These are phyloP conservation scores for Syrista parreyssii DNA, from an alignment of 2,888 invertebrate species.

Conservation along the genomic window DNA sequence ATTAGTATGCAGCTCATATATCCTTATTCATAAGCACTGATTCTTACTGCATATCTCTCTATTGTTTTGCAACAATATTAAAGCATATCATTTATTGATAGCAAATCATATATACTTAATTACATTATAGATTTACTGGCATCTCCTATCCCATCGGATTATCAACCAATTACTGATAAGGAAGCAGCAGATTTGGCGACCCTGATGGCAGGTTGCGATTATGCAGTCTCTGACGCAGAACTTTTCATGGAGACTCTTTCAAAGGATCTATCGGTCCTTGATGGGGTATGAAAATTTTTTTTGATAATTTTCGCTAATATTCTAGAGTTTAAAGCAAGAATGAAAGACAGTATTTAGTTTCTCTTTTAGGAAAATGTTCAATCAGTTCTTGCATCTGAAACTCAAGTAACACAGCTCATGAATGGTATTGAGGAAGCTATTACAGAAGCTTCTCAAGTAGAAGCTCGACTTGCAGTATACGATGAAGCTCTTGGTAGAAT, in stretches of 20 bases:
- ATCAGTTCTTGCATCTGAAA: slow-evolving; percentile 91
- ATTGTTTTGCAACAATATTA: background rate
- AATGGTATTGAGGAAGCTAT: slow-evolving; percentile 84
- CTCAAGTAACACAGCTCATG: slow-evolving; percentile 81
- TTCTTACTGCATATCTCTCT: background rate
- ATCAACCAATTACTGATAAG: slow-evolving; percentile 83
- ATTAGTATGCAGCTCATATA: background rate
- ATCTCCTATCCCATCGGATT: slow-evolving; percentile 68
- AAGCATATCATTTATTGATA: background rate
- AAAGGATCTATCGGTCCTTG: slow-evolving; percentile 85
- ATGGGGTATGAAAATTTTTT: slow-evolving; percentile 72
- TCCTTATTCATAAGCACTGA: background rate
- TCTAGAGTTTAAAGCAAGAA: background rate
- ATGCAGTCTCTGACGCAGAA: slow-evolving; percentile 90
- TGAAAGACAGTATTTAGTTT: background rate
- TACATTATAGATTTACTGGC: slow-evolving; percentile 49
- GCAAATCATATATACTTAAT: background rate
- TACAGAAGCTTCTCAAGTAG: slow-evolving; percentile 78
- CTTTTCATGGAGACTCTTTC: slow-evolving; percentile 82
- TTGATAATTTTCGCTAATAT: background rate
- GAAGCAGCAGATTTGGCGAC: slow-evolving; percentile 88
- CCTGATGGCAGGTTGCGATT: slow-evolving; percentile 86
- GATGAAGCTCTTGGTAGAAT: slow-evolving; percentile 87
- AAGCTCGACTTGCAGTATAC: slow-evolving; percentile 80
- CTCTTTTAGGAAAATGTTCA: slow-evolving; percentile 84